Evolutionary conservation across 2,797 vertebrate species (phyloP).

Genomic region (Tiaroga cobitis): DNA sequence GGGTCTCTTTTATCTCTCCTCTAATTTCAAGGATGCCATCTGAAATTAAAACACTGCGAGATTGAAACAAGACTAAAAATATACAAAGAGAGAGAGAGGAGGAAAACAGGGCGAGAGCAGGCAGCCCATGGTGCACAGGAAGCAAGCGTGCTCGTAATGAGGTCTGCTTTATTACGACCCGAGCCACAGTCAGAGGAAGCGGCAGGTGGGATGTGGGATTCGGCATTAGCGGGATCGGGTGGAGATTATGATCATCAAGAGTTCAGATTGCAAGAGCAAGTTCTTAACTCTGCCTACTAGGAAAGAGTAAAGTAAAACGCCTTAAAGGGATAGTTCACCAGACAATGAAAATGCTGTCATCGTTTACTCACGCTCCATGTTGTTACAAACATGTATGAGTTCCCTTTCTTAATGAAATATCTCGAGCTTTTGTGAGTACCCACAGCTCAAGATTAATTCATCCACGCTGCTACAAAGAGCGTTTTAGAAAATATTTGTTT

Average conservation of each 20-base stretch:
- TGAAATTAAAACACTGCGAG: conserved; percentile 69
- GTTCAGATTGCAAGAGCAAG: background rate
- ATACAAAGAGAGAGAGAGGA: conserved; percentile 37
- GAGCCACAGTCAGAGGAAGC: background rate
- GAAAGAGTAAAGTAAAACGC: background rate
- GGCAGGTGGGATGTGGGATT: conserved; percentile 32
- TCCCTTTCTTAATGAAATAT: no score
- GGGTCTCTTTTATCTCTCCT: conserved; percentile 74
- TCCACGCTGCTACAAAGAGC: no score
- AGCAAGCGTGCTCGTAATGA: conserved; percentile 5
- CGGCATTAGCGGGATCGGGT: conserved; percentile 19
- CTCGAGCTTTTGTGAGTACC: no score
- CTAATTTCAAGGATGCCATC: conserved; percentile 75
- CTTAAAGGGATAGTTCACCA: background rate
- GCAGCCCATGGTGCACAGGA: conserved; percentile 10
- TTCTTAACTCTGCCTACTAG: background rate
- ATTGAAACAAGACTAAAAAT: conserved; percentile 69
- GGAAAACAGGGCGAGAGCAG: conserved; percentile 50
- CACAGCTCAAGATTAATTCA: no score
- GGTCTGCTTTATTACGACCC: conserved; percentile 8
- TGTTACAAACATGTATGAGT: no score
- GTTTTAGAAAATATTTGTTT: no score
- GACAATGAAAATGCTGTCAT: no score
- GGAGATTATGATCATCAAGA: conserved; percentile 37
- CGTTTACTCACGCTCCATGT: no score